phyloP scores from a whole-genome alignment of 2,113 vertebrate species.

The Rattus rattus region DNA sequence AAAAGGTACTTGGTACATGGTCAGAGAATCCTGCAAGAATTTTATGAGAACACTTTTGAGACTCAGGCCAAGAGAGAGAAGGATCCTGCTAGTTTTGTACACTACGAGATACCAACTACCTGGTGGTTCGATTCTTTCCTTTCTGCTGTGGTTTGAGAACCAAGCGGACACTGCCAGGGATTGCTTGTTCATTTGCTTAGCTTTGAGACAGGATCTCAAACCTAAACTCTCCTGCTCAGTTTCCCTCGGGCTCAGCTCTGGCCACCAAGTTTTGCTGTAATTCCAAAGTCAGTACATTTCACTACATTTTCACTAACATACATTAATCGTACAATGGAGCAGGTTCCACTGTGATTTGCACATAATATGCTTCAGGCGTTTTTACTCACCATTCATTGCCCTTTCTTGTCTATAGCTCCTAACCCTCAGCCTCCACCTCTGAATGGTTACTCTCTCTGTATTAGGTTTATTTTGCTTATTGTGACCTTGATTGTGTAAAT shows the following conservation, averaged over 20 bases:
- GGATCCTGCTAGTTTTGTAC: not conserved
- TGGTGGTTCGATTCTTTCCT: not conserved
- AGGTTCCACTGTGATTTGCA: not conserved
- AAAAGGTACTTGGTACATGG: not conserved
- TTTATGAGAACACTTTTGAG: not conserved
- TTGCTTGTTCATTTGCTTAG: not conserved
- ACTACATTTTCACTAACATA: not conserved
- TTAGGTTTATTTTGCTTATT: not conserved
- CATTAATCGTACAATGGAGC: not conserved
- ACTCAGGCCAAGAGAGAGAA: not conserved
- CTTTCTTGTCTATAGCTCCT: not conserved
- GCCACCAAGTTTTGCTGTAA: not conserved
- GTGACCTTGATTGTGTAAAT: not conserved
- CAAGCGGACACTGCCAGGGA: not conserved
- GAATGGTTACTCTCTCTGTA: not conserved
- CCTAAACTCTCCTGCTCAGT: not conserved
- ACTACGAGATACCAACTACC: not conserved
- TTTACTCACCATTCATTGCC: too few relatives aligned
- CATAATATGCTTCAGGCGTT: not conserved
- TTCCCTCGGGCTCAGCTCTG: not conserved
- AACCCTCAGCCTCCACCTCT: not conserved
- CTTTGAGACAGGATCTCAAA: not conserved
- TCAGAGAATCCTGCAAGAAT: not conserved
- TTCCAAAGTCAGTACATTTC: conserved; percentile 37
- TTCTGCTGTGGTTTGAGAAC: not conserved